Percentiles rank a stretch among this genome's conserved stretches.
phyloP scores from a whole-genome alignment of 2,797 vertebrate genomes.

The Megalops cyprinoides region DNA sequence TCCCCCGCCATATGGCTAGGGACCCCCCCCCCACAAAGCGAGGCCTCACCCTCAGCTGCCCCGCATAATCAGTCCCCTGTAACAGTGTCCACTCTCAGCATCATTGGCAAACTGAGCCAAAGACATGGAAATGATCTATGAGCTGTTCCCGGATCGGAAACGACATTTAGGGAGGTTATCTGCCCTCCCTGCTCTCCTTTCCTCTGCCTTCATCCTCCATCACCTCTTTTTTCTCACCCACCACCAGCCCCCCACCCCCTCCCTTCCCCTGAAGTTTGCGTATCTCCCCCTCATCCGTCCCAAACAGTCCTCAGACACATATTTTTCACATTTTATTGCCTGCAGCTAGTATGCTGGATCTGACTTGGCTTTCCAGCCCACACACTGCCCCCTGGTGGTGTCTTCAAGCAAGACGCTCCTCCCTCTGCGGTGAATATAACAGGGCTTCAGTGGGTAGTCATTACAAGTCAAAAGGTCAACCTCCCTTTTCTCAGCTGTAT shows the following conservation, averaged over 20 bases:
- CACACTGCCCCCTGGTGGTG: conserved; percentile 31
- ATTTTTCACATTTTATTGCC: conserved; percentile 49
- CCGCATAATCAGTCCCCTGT: conserved; percentile 63
- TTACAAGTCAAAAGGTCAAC: not conserved
- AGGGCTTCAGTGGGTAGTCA: not conserved
- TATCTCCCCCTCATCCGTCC: conserved; percentile 55
- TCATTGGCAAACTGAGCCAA: conserved; percentile 73
- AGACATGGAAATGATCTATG: conserved; percentile 77
- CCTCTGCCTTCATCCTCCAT: conserved; percentile 33
- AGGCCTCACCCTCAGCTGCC: not conserved
- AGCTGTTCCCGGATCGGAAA: conserved; percentile 67
- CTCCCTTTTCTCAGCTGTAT: not conserved
- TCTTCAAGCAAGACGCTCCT: not conserved
- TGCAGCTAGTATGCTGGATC: conserved; percentile 31
- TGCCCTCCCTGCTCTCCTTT: conserved; percentile 49
- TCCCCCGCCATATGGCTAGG: conserved; percentile 75
- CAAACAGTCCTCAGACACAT: conserved; percentile 39
- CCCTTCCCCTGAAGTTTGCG: conserved; percentile 47
- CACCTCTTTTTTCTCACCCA: conserved; percentile 13
- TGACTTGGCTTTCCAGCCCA: conserved; percentile 29
- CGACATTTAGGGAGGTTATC: conserved; percentile 62
- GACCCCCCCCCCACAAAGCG: conserved; percentile 54
- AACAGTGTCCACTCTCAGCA: conserved; percentile 65
- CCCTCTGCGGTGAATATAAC: not conserved
- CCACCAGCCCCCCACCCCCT: conserved; percentile 30